phyloP scores from a whole-genome alignment of 2,797 vertebrate species.

The Mormyrops boulengeri region DNA sequence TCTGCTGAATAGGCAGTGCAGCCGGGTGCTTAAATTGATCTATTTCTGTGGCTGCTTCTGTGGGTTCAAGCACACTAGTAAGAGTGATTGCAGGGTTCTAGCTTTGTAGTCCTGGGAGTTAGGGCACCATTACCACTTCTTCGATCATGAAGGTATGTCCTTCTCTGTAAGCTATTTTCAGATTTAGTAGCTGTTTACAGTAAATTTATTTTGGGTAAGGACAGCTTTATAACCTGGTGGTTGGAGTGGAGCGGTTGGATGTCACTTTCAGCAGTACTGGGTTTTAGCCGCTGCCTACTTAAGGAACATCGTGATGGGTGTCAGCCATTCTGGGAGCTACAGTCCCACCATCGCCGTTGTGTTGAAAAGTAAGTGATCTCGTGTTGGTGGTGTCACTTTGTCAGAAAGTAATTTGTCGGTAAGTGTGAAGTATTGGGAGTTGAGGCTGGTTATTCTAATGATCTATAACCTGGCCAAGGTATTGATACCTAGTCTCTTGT shows the following conservation, averaged over 20 bases:
- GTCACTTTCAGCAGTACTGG: neutral
- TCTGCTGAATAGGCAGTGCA: neutral
- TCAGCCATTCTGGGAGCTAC: constrained; percentile 63
- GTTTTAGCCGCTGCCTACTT: neutral
- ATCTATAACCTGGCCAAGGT: neutral
- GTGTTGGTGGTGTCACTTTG: neutral
- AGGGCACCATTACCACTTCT: neutral
- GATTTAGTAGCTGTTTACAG: neutral
- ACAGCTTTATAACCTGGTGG: neutral
- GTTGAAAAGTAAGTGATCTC: constrained; percentile 58
- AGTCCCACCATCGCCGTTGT: constrained; percentile 52
- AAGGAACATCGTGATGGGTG: constrained; percentile 52
- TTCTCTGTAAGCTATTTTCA: neutral
- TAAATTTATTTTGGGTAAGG: neutral
- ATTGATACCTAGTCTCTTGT: neutral
- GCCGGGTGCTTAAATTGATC: neutral
- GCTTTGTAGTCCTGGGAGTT: neutral
- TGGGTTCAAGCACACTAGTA: neutral
- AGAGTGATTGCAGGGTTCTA: neutral
- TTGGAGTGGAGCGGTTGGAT: neutral
- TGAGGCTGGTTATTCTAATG: neutral
- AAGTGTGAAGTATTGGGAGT: neutral
- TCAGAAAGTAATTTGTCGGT: neutral
- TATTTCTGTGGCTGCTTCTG: neutral
- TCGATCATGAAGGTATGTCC: neutral